phyloP scores from a whole-genome alignment of 2,113 vertebrate genomes.

The Mixornis gularis region DNA sequence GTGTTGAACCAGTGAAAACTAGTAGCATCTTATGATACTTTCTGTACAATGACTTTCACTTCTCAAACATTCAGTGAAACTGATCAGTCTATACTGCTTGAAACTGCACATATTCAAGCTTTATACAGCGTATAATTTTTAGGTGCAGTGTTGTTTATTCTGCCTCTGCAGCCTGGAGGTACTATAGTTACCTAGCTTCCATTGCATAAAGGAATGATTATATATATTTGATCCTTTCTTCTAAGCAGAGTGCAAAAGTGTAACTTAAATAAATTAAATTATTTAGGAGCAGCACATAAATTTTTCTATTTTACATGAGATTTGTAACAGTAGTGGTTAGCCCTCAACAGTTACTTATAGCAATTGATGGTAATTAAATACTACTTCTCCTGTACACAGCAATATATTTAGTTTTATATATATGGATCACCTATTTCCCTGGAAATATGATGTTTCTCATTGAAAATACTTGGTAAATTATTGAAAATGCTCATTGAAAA shows the following conservation, averaged over 20 bases:
- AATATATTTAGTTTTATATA: conserved; percentile 51
- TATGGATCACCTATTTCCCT: conserved; percentile 15
- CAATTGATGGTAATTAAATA: conserved; percentile 47
- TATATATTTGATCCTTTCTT: background rate
- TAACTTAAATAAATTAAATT: background rate
- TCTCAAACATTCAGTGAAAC: background rate
- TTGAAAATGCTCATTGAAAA: background rate
- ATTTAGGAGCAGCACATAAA: background rate
- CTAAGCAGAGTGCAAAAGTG: background rate
- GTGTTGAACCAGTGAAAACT: background rate
- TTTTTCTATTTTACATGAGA: conserved; percentile 30
- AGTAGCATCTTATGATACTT: background rate
- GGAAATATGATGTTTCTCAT: conserved; percentile 33
- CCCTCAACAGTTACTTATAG: conserved; percentile 23
- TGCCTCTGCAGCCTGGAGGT: background rate
- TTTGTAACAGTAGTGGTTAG: conserved; percentile 1
- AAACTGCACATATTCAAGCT: background rate
- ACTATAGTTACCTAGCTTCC: background rate
- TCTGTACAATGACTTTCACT: background rate
- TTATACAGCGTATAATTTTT: background rate
- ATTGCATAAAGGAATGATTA: background rate
- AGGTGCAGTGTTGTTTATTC: background rate
- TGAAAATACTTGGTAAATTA: background rate
- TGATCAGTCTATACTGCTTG: background rate
- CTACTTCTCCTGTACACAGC: conserved; percentile 40